A percentile compares a stretch with the other conserved stretches of the same genome.
phyloP scores from a whole-genome alignment of 2,888 invertebrate genomes.

The Suillia variegata region DNA sequence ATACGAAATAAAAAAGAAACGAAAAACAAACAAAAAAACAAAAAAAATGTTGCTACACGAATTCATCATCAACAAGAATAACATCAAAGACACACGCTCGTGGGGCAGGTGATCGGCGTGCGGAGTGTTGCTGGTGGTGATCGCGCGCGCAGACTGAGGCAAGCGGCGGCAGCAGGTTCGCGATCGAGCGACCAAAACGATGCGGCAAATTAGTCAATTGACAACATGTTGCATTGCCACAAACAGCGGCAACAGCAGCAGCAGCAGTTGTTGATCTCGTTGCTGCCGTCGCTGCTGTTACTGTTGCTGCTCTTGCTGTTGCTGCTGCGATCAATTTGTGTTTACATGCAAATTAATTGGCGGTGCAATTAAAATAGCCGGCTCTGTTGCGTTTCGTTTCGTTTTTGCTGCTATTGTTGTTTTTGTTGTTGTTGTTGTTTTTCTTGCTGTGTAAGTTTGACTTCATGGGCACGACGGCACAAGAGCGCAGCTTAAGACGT shows the following conservation, averaged over 20 bases:
- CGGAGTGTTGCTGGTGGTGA: too few species aligned
- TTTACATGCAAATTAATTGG: slow-evolving; percentile 41
- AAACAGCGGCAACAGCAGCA: not conserved
- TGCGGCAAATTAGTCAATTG: slow-evolving; percentile 3
- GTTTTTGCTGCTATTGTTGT: not conserved
- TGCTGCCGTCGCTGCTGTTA: slow-evolving; percentile 20
- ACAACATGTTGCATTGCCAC: slow-evolving; percentile 1
- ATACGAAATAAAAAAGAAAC: too few species aligned
- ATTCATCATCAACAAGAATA: not conserved
- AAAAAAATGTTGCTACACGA: slow-evolving; percentile 1
- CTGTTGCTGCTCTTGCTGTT: slow-evolving; percentile 11
- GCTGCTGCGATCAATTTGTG: slow-evolving; percentile 29
- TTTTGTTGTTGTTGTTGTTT: slow-evolving; percentile 10
- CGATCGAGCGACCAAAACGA: not conserved
- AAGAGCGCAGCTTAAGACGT: too few species aligned
- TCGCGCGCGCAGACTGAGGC: too few species aligned
- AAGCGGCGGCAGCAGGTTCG: not conserved
- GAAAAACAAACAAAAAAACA: too few species aligned
- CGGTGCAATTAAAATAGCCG: slow-evolving; percentile 34
- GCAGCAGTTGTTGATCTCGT: not conserved
- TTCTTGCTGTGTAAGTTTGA: too few species aligned
- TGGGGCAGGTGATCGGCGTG: not conserved
- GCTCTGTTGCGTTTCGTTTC: slow-evolving; percentile 1
- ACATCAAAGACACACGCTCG: not conserved
- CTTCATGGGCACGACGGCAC: too few species aligned